Evolutionary conservation across 2,888 invertebrate genomes (phyloP).

Genomic region (Azorinus chamasolen): DNA sequence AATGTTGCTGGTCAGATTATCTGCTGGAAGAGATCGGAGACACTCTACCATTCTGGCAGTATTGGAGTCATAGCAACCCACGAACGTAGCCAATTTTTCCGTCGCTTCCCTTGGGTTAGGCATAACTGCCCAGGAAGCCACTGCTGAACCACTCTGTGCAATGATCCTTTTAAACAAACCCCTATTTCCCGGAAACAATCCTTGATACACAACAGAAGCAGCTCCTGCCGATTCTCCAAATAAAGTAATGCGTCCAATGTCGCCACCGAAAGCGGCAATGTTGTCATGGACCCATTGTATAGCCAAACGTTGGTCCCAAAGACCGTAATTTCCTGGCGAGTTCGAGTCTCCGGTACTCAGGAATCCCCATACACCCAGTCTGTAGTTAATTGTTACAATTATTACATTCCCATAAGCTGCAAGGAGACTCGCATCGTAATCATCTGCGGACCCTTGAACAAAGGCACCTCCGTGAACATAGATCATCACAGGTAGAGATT

Average conservation of each 20-base stretch:
- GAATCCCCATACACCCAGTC: slow-evolving; percentile 54
- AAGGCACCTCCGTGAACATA: slow-evolving; percentile 58
- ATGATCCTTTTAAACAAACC: slow-evolving; percentile 28
- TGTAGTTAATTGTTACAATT: slow-evolving; percentile 53
- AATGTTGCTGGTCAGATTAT: not conserved
- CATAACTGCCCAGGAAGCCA: slow-evolving; percentile 15
- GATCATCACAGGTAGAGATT: slow-evolving; percentile 51
- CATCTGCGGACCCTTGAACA: slow-evolving; percentile 20
- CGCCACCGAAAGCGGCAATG: slow-evolving; percentile 43
- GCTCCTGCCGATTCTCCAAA: slow-evolving; percentile 59
- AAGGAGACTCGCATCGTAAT: not conserved
- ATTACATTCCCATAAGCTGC: slow-evolving; percentile 9
- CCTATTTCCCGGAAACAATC: slow-evolving; percentile 53
- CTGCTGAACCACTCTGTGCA: slow-evolving; percentile 47
- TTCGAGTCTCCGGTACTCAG: slow-evolving; percentile 27
- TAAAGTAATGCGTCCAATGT: slow-evolving; percentile 46
- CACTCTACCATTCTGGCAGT: not conserved
- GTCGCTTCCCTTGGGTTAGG: slow-evolving; percentile 14
- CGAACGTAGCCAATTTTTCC: not conserved
- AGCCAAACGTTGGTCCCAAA: slow-evolving; percentile 59
- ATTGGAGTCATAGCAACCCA: not conserved
- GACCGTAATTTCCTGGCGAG: slow-evolving; percentile 51
- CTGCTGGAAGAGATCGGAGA: not conserved
- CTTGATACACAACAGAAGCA: slow-evolving; percentile 43
- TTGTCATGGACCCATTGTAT: slow-evolving; percentile 59